These are phyloP conservation scores for Acestrorhynchus altus DNA, from an alignment of 2,797 vertebrate species.

Conservation along the genomic window DNA sequence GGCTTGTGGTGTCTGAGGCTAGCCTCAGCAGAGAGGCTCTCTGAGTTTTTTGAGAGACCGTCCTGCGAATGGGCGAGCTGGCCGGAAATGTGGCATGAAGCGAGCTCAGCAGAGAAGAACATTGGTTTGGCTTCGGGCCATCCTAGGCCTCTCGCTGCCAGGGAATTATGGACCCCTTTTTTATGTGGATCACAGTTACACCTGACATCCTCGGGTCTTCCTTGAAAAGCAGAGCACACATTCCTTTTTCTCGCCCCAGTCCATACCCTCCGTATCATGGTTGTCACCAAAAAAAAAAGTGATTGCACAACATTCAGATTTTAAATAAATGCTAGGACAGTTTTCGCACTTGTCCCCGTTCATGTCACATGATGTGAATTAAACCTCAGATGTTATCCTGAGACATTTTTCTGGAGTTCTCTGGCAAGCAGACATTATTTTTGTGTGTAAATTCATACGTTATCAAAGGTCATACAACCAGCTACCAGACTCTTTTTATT, in stretches of 20 bases:
- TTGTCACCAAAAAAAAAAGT: no score
- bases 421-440: no score
- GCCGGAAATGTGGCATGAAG: conserved; percentile 43
- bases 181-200: neutral
- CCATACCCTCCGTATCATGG: no score
- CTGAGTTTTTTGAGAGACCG: conserved; percentile 19
- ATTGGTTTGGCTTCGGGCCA: conserved; percentile 64
- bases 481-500: no score
- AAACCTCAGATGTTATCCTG: no score
- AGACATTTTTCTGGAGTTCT: no score
- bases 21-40: conserved; percentile 17
- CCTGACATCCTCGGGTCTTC: neutral
- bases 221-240: neutral
- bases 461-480: no score
- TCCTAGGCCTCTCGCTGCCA: conserved; percentile 51
- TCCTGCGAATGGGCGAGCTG: neutral
- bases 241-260: neutral
- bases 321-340: no score
- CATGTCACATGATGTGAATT: no score
- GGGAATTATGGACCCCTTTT: neutral
- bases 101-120: conserved; percentile 65
- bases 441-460: no score
- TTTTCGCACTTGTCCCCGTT: no score
- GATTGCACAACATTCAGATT: neutral
- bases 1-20: conserved; percentile 30